These are phyloP conservation scores for Halcyon malimbica DNA, from an alignment of 2,113 vertebrate genomes.

Conservation along the genomic window DNA sequence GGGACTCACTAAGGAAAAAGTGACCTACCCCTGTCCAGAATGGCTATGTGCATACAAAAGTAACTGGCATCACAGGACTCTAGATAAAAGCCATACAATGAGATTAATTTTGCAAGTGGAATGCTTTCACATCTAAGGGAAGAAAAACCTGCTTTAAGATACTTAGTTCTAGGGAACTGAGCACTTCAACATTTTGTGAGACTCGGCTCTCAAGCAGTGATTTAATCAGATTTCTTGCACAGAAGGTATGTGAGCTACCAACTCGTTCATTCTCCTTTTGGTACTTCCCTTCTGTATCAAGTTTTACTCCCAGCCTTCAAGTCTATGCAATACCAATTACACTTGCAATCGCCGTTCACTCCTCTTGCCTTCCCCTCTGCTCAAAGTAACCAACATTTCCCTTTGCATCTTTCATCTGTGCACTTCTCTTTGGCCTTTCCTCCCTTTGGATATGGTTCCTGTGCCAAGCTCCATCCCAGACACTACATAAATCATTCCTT, in stretches of 20 bases:
- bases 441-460: neutral
- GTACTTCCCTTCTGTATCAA: neutral
- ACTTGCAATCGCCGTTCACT: neutral
- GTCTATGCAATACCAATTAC: neutral
- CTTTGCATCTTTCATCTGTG: neutral
- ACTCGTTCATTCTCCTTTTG: neutral
- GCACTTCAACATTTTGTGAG: neutral
- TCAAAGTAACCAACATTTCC: neutral
- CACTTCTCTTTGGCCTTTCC: neutral
- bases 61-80: neutral
- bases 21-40: neutral
- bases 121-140: neutral
- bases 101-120: neutral
- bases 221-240: neutral
- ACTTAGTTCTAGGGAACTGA: neutral
- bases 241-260: neutral
- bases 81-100: neutral
- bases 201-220: neutral
- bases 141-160: constrained; percentile 6
- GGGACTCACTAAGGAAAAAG: neutral
- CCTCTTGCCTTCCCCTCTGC: neutral
- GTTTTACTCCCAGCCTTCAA: neutral
- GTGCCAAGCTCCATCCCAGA: neutral
- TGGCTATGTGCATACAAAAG: neutral
- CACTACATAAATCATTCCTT: neutral